These are phyloP conservation scores for Stegodyphus mimosarum DNA, from an alignment of 1,140 invertebrate species.

Conservation along the genomic window DNA sequence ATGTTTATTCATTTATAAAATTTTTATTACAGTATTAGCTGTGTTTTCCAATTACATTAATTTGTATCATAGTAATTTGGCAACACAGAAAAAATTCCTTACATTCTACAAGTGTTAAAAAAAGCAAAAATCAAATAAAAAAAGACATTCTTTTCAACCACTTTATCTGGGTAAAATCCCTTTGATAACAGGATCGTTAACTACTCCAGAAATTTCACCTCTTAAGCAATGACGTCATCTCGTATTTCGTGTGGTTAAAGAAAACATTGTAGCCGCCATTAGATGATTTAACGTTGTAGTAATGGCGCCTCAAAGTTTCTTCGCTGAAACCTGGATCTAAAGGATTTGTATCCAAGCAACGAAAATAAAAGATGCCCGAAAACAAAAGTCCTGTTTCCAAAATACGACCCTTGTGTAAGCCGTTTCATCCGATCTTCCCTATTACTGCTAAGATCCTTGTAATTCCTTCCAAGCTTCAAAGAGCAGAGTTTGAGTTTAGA, in stretches of 20 bases:
- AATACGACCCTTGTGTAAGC: neutral
- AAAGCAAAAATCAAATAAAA: too few relatives aligned
- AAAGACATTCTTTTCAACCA: too few relatives aligned
- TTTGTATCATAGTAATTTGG: too few relatives aligned
- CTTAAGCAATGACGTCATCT: neutral
- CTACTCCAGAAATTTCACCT: neutral
- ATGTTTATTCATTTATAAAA: too few relatives aligned
- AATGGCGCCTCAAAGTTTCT: conserved; percentile 5
- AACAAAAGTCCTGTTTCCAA: neutral
- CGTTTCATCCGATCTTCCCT: conserved; percentile 17
- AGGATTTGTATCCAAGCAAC: conserved; percentile 32
- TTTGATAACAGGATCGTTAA: neutral
- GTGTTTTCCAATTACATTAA: too few relatives aligned
- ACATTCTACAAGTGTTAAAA: too few relatives aligned
- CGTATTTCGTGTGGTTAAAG: neutral
- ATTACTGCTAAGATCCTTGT: conserved; percentile 18
- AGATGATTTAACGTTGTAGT: neutral
- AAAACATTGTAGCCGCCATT: neutral
- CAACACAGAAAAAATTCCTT: too few relatives aligned
- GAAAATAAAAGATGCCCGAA: conserved; percentile 17
- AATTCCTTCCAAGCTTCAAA: conserved; percentile 26
- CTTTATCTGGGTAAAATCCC: too few relatives aligned
- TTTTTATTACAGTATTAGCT: too few relatives aligned
- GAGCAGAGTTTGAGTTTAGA: conserved; percentile 7
- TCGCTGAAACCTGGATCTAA: conserved; percentile 2